A percentile compares a stretch with the other conserved stretches of the same genome.
phyloP scores from a whole-genome alignment of 2,888 invertebrate genomes.

The Cosmia trapezina region DNA sequence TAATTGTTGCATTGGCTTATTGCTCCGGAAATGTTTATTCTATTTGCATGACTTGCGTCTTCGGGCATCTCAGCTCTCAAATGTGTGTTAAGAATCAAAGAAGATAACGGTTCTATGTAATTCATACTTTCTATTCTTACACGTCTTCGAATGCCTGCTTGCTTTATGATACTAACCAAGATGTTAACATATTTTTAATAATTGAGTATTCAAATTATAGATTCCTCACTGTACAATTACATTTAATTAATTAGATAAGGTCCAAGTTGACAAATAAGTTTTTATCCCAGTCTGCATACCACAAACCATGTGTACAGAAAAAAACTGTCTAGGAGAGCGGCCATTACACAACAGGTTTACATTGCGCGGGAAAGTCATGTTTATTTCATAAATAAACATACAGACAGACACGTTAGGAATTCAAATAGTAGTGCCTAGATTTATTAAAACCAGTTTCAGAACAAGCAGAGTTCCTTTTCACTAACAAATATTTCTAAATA shows the following conservation, averaged over 20 bases:
- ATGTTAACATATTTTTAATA: background rate
- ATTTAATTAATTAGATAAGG: background rate
- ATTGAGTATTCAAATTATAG: background rate
- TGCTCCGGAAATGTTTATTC: slow-evolving; percentile 14
- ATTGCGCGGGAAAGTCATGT: slow-evolving; percentile 48
- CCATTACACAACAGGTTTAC: slow-evolving; percentile 47
- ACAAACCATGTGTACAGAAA: slow-evolving; percentile 3
- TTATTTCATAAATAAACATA: slow-evolving; percentile 46
- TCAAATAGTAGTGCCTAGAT: slow-evolving; percentile 43
- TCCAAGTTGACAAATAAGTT: background rate
- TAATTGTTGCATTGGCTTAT: slow-evolving; percentile 16
- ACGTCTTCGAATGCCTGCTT: background rate
- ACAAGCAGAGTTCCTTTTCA: slow-evolving; percentile 21
- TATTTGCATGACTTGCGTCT: slow-evolving; percentile 1
- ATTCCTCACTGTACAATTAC: background rate
- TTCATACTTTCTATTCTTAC: slow-evolving; percentile 4
- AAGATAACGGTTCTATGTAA: slow-evolving; percentile 1
- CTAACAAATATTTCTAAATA: slow-evolving; percentile 28
- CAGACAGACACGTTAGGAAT: slow-evolving; percentile 39
- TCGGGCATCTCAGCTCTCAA: background rate
- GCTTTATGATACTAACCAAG: background rate
- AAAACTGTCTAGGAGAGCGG: slow-evolving; percentile 22
- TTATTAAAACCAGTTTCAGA: slow-evolving; percentile 52
- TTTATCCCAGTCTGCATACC: slow-evolving; percentile 6
- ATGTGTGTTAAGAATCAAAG: background rate